phyloP scores from a whole-genome alignment of 2,113 vertebrate species.

The Xyliphius kryptos region DNA sequence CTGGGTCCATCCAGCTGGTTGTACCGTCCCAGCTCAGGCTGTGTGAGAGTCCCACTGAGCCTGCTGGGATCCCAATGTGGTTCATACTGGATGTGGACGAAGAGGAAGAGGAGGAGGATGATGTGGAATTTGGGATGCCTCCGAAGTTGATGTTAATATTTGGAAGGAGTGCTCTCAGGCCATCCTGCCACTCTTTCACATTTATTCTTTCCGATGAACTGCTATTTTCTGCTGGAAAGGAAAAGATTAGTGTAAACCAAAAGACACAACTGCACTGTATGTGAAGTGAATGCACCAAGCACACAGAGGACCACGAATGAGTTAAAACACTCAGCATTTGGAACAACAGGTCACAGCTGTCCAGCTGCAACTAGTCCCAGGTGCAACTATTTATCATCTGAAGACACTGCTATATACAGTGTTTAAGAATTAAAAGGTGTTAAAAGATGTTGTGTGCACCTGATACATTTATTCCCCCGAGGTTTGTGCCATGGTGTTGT shows the following conservation, averaged over 20 bases:
- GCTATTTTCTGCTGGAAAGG: constrained; percentile 86
- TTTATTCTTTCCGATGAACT: constrained; percentile 97
- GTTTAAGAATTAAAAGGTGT: too few species aligned
- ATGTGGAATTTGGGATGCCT: constrained; percentile 91
- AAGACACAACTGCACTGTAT: too few species aligned
- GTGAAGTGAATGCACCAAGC: too few species aligned
- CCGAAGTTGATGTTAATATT: constrained; percentile 99
- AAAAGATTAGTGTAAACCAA: too few species aligned
- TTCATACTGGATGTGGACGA: constrained; percentile 97
- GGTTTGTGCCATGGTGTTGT: constrained; percentile 89
- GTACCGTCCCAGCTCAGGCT: constrained; percentile 95
- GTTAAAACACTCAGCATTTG: constrained; percentile 5
- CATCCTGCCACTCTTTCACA: constrained; percentile 99
- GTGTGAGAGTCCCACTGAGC: constrained; percentile 80
- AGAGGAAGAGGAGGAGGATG: constrained; percentile 78
- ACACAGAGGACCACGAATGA: too few species aligned
- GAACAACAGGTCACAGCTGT: constrained; percentile 18
- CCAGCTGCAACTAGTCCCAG: constrained; percentile 12
- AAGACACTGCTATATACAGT: neutral
- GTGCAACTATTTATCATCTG: constrained; percentile 5
- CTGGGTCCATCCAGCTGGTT: constrained; percentile 99
- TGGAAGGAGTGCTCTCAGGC: constrained; percentile 96
- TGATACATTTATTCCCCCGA: constrained; percentile 97
- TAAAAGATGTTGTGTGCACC: constrained; percentile 75
- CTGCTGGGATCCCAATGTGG: constrained; percentile 90